A percentile compares a stretch with the other conserved stretches of the same genome.
These are phyloP conservation scores for Tetrao urogallus DNA, from an alignment of 2,113 vertebrate species.

Conservation along the genomic window DNA sequence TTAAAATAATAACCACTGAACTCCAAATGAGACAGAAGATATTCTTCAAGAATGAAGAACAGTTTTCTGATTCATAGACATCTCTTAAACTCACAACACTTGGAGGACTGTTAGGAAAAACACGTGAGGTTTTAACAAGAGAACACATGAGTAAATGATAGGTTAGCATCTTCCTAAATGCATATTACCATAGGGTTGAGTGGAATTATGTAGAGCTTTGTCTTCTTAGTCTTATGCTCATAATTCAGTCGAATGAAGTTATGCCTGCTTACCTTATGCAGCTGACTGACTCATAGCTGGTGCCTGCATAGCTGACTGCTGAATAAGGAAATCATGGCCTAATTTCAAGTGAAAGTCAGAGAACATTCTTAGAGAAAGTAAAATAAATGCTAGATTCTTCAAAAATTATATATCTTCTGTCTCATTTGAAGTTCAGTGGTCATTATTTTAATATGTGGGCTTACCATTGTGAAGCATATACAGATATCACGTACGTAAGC, in stretches of 20 bases:
- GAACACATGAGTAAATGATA: not conserved
- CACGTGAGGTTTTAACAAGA: not conserved
- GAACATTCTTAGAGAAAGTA: not conserved
- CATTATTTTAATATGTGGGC: not conserved
- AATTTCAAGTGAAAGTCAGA: conserved; percentile 22
- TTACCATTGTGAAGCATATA: not conserved
- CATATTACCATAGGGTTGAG: not conserved
- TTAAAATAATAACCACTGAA: not conserved
- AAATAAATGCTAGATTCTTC: not conserved
- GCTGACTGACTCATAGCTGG: conserved; percentile 1
- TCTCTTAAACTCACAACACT: not conserved
- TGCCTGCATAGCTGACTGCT: not conserved
- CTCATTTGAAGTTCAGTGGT: not conserved
- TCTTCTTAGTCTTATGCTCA: not conserved
- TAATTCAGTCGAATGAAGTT: conserved; percentile 1
- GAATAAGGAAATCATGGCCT: not conserved
- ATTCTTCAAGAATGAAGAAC: not conserved
- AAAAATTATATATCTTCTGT: not conserved
- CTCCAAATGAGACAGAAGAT: not conserved
- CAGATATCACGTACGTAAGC: not conserved
- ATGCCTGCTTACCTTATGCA: not conserved
- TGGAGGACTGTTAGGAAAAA: not conserved
- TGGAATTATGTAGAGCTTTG: not conserved
- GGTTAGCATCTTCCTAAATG: not conserved
- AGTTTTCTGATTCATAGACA: not conserved